Evolutionary conservation across 2,113 vertebrate species (phyloP).

Genomic region (Solenodon paradoxus): DNA sequence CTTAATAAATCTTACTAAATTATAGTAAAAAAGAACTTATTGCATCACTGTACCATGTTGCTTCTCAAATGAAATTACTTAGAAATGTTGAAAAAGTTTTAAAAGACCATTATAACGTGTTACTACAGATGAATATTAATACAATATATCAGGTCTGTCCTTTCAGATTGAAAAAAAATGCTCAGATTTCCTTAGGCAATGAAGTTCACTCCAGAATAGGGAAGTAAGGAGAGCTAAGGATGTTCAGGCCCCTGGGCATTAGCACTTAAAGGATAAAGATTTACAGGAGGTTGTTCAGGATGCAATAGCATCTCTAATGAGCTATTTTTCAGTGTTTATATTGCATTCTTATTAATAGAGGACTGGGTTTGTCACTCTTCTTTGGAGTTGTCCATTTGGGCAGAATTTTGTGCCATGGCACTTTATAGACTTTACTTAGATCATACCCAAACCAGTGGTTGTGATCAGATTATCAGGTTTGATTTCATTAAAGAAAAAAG

Average conservation of each 20-base stretch:
- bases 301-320: neutral
- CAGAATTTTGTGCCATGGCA: neutral
- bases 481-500: neutral
- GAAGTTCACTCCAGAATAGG: neutral
- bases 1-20: neutral
- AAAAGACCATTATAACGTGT: neutral
- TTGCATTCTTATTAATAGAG: neutral
- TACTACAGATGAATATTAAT: neutral
- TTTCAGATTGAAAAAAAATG: neutral
- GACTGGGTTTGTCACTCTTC: neutral
- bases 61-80: constrained; percentile 28
- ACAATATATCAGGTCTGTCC: neutral
- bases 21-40: neutral
- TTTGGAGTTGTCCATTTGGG: neutral
- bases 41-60: neutral
- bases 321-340: neutral
- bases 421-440: neutral
- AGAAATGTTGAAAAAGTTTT: neutral
- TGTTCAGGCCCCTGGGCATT: neutral
- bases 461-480: neutral
- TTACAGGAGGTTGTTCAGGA: neutral
- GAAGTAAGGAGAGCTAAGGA: neutral
- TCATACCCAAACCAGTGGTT: neutral
- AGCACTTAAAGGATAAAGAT: neutral
- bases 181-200: neutral